Conservation (phyloP, 2,888 invertebrate species). For the Apodemia zela region DNA sequence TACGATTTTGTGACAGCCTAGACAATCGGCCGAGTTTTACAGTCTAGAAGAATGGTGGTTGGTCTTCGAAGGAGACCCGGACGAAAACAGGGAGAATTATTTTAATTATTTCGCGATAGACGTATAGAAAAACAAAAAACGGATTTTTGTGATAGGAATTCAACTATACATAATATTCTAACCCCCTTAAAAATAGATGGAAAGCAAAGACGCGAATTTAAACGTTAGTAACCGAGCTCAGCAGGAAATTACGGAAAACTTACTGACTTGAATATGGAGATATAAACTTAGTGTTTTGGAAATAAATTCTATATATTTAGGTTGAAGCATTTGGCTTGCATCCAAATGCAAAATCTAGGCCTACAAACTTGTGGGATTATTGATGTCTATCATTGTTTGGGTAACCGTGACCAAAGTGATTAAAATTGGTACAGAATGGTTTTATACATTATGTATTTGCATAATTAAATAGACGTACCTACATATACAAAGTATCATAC, state of each 20-base stretch:
- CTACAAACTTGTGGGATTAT: constrained; percentile 20
- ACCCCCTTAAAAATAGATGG: background rate
- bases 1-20: too few species aligned
- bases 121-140: too few species aligned
- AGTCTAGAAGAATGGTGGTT: too few species aligned
- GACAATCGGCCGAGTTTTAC: too few species aligned
- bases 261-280: constrained; percentile 7
- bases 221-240: background rate
- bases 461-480: too few species aligned
- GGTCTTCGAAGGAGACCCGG: too few species aligned
- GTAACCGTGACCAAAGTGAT: constrained; percentile 1
- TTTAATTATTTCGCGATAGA: too few species aligned
- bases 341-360: constrained; percentile 29
- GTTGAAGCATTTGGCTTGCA: constrained; percentile 30
- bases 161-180: too few species aligned
- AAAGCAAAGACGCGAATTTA: background rate
- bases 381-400: constrained; percentile 15
- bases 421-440: constrained; percentile 1
- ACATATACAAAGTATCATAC: too few species aligned
- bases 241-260: constrained; percentile 17
- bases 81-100: too few species aligned
- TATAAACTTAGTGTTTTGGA: constrained; percentile 19
- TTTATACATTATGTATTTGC: background rate
- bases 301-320: constrained; percentile 27
- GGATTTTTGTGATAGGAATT: too few species aligned